These are phyloP conservation scores for Coreoperca whiteheadi DNA, from an alignment of 2,113 vertebrate genomes.

Conservation along the genomic window DNA sequence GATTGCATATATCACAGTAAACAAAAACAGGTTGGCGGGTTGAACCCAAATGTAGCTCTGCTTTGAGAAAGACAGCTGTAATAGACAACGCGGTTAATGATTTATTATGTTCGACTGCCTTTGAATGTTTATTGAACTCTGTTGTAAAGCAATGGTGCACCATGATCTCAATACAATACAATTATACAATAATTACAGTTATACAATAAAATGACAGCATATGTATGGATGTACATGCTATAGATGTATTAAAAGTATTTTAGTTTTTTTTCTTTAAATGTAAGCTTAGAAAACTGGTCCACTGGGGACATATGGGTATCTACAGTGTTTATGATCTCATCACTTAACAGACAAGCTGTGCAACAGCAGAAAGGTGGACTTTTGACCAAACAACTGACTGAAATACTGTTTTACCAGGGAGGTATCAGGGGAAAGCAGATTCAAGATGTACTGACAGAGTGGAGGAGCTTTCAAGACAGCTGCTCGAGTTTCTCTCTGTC, in stretches of 20 bases:
- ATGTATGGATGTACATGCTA: background rate
- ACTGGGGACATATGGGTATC: background rate
- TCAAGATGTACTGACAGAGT: slow-evolving; percentile 71
- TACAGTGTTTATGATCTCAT: slow-evolving; percentile 12
- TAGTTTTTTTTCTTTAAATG: background rate
- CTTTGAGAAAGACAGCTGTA: slow-evolving; percentile 5
- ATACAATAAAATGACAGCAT: background rate
- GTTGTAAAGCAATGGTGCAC: too few species aligned
- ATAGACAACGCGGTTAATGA: background rate
- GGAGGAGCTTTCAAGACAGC: slow-evolving; percentile 77
- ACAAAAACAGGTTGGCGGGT: background rate
- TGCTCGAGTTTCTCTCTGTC: slow-evolving; percentile 77
- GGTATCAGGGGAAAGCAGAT: slow-evolving; percentile 60
- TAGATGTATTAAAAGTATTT: background rate
- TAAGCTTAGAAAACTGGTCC: background rate
- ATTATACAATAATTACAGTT: too few species aligned
- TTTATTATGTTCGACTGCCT: background rate
- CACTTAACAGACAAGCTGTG: slow-evolving; percentile 25
- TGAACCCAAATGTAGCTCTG: background rate
- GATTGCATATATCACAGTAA: background rate
- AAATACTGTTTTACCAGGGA: slow-evolving; percentile 27
- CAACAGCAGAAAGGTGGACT: slow-evolving; percentile 36
- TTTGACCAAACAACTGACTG: slow-evolving; percentile 47
- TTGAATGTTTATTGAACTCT: background rate
- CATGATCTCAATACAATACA: too few species aligned